Evolutionary conservation across 2,888 invertebrate species (phyloP).

Genomic region (Octodonta nipae): DNA sequence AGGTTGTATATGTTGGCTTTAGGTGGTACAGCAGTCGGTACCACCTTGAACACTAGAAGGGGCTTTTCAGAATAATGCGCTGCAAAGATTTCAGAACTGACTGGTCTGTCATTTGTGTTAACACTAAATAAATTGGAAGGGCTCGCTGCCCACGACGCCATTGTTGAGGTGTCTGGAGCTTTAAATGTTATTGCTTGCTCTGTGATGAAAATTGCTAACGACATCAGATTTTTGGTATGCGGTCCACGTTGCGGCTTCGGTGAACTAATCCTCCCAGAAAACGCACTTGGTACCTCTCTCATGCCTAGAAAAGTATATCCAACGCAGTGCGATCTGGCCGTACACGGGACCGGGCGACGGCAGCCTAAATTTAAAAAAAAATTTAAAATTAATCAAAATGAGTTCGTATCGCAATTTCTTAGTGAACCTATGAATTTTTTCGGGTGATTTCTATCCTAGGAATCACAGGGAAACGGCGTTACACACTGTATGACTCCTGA

Average conservation of each 20-base stretch:
- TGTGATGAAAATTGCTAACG: constrained; percentile 95
- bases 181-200: constrained; percentile 82
- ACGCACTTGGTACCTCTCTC: constrained; percentile 96
- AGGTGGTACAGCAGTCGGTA: constrained; percentile 96
- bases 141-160: constrained; percentile 80
- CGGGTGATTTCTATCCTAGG: no score
- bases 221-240: no score
- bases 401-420: no score
- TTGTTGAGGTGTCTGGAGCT: constrained; percentile 90
- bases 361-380: no score
- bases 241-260: constrained; percentile 92
- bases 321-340: constrained; percentile 98
- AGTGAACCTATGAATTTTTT: no score
- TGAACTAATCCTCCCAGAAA: constrained; percentile 87
- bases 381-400: no score
- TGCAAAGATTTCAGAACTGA: constrained; percentile 62
- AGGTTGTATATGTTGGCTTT: constrained; percentile 79
- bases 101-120: constrained; percentile 78
- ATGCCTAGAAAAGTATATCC: constrained; percentile 99
- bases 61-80: constrained; percentile 94
- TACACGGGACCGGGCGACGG: no score
- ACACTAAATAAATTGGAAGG: constrained; percentile 97
- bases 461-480: no score
- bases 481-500: no score
- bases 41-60: constrained; percentile 85